Percentiles rank a stretch among this genome's conserved stretches.
Conservation (phyloP, 1,140 invertebrate species). For the Pseudobourletiella spinata region DNA sequence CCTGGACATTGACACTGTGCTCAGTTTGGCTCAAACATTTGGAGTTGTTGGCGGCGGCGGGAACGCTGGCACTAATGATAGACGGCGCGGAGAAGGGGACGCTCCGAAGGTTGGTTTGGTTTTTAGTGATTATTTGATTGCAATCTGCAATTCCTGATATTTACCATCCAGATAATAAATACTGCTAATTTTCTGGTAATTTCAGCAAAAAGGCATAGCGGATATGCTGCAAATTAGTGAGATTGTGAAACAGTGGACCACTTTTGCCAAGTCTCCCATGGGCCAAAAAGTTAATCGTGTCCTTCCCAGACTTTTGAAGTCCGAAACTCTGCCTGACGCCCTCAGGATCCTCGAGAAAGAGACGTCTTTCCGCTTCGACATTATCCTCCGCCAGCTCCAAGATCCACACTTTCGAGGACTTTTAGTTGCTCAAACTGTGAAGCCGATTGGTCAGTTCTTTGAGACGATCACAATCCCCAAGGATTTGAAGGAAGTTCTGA, state of each 20-base stretch:
- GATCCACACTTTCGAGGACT: slow-evolving; percentile 23
- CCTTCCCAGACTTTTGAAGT: slow-evolving; percentile 30
- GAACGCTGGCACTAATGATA: background rate
- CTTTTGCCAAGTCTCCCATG: slow-evolving; percentile 26
- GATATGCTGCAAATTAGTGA: slow-evolving; percentile 25
- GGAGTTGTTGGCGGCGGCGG: slow-evolving; percentile 9
- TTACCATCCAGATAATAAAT: no score
- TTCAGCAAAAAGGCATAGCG: slow-evolving; percentile 16
- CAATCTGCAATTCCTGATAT: background rate
- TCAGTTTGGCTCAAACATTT: slow-evolving; percentile 26
- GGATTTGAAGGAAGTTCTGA: slow-evolving; percentile 27
- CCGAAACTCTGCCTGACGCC: slow-evolving; percentile 30
- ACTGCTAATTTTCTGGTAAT: background rate
- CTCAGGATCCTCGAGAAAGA: slow-evolving; percentile 33
- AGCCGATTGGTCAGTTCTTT: slow-evolving; percentile 27
- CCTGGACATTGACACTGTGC: slow-evolving; percentile 31
- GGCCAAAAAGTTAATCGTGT: slow-evolving; percentile 30
- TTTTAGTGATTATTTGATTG: no score
- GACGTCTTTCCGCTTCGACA: slow-evolving; percentile 32
- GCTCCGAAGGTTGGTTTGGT: background rate
- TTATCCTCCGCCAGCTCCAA: slow-evolving; percentile 29
- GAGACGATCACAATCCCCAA: slow-evolving; percentile 21
- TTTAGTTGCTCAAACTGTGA: slow-evolving; percentile 25
- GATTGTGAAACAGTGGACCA: slow-evolving; percentile 23
- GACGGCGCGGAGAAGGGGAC: slow-evolving; percentile 18